Evolutionary conservation across 2,888 invertebrate species (phyloP).

Genomic region (Tromatobia lineatoria): DNA sequence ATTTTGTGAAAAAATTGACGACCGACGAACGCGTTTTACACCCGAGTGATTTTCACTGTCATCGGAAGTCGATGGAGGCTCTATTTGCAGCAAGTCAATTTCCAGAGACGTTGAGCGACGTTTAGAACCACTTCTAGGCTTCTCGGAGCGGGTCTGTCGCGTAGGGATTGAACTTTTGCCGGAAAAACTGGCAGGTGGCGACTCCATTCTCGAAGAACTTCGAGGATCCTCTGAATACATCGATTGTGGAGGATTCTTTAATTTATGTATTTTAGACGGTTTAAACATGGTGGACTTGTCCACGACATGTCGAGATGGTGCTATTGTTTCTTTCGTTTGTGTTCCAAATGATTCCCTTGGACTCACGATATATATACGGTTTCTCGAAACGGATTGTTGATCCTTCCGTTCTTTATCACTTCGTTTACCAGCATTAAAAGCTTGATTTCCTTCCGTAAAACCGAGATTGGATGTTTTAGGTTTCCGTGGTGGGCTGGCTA

Average conservation of each 20-base stretch:
- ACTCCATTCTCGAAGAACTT: background rate
- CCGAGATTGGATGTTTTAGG: background rate
- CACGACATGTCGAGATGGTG: background rate
- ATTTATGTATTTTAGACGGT: constrained; percentile 63
- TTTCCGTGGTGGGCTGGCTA: background rate
- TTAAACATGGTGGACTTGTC: constrained; percentile 46
- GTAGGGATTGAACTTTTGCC: constrained; percentile 37
- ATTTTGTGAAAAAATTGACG: constrained; percentile 12
- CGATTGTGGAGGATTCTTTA: background rate
- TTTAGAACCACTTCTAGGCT: constrained; percentile 18
- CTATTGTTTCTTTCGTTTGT: constrained; percentile 4
- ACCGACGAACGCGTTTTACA: constrained; percentile 11
- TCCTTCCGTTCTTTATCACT: background rate
- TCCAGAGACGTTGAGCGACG: constrained; percentile 37
- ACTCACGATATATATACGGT: constrained; percentile 8
- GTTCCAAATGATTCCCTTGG: constrained; percentile 32
- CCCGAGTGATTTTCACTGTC: constrained; percentile 11
- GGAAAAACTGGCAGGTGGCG: background rate
- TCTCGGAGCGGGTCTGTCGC: constrained; percentile 16
- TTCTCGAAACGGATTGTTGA: constrained; percentile 15
- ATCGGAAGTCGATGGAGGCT: constrained; percentile 19
- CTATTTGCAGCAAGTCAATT: constrained; percentile 20
- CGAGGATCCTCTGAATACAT: background rate
- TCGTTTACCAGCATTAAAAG: background rate
- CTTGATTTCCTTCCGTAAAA: background rate